A percentile compares a stretch with the other conserved stretches of the same genome.
Evolutionary conservation across 2,113 vertebrate species (phyloP).

Genomic region (Stigmatopora argus): DNA sequence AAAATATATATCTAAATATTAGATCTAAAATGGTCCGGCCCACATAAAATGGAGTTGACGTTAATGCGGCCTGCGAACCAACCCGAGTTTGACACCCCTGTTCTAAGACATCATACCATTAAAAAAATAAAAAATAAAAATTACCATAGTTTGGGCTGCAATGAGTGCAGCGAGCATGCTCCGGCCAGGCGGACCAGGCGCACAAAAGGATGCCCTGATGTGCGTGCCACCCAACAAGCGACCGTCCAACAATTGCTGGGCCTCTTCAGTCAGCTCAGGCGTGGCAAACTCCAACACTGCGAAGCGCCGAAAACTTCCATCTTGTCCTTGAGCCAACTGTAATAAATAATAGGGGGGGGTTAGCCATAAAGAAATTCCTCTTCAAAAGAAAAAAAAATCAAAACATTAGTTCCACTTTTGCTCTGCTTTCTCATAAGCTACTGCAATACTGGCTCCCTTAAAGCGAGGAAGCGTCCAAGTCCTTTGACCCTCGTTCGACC

Average conservation of each 20-base stretch:
- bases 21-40: too few species aligned
- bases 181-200: constrained; percentile 84
- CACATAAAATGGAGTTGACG: too few species aligned
- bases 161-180: constrained; percentile 90
- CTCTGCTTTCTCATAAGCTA: constrained; percentile 1
- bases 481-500: neutral
- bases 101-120: neutral
- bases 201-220: constrained; percentile 86
- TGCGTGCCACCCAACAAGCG: constrained; percentile 70
- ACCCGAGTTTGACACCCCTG: too few species aligned
- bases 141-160: constrained; percentile 86
- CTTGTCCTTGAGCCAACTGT: constrained; percentile 87
- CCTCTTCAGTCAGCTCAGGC: constrained; percentile 75
- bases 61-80: too few species aligned
- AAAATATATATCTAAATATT: too few species aligned
- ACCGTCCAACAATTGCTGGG: constrained; percentile 72
- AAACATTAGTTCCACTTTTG: neutral
- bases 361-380: neutral
- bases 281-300: constrained; percentile 82
- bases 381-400: neutral
- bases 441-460: neutral
- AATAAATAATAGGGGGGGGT: too few species aligned
- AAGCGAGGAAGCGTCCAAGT: neutral
- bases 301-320: constrained; percentile 84
- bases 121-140: neutral